Evolutionary conservation across 2,113 vertebrate species (phyloP).

Genomic region (Nematolebias whitei): DNA sequence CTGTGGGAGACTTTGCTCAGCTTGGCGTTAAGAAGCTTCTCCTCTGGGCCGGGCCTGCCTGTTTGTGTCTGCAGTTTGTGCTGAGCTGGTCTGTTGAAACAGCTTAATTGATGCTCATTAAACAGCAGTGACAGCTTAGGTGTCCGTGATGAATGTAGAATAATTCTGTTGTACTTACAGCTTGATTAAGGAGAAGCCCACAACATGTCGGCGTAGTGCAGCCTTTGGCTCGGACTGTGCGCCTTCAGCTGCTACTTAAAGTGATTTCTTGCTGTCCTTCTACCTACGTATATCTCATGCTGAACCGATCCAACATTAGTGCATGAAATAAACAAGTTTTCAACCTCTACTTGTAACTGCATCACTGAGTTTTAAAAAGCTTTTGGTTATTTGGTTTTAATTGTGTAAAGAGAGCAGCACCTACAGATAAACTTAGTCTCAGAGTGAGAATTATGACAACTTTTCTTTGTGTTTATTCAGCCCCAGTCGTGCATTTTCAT

Average conservation of each 20-base stretch:
- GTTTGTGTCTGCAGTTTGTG: constrained; percentile 65
- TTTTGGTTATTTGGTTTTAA: constrained; percentile 39
- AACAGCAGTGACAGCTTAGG: constrained; percentile 82
- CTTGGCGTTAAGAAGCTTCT: constrained; percentile 30
- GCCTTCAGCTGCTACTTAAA: constrained; percentile 34
- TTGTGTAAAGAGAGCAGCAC: constrained; percentile 28
- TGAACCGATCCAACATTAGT: neutral
- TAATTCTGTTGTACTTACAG: constrained; percentile 81
- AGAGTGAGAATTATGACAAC: constrained; percentile 56
- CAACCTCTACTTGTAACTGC: constrained; percentile 26
- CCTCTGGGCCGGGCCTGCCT: constrained; percentile 42
- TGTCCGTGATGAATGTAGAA: constrained; percentile 83
- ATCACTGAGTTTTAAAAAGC: constrained; percentile 15
- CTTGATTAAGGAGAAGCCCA: constrained; percentile 79
- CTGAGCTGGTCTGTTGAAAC: constrained; percentile 79
- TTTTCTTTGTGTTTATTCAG: constrained; percentile 63
- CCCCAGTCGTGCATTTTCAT: constrained; percentile 58
- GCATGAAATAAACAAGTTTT: constrained; percentile 28
- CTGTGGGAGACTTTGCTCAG: constrained; percentile 4
- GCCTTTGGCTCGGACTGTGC: constrained; percentile 48
- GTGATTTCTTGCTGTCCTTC: constrained; percentile 10
- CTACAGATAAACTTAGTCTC: constrained; percentile 37
- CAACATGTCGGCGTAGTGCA: constrained; percentile 69
- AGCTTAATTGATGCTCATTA: constrained; percentile 85
- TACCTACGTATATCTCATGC: neutral